Evolutionary conservation across 2,113 vertebrate species (phyloP).

Genomic region (Glareola pratincola): DNA sequence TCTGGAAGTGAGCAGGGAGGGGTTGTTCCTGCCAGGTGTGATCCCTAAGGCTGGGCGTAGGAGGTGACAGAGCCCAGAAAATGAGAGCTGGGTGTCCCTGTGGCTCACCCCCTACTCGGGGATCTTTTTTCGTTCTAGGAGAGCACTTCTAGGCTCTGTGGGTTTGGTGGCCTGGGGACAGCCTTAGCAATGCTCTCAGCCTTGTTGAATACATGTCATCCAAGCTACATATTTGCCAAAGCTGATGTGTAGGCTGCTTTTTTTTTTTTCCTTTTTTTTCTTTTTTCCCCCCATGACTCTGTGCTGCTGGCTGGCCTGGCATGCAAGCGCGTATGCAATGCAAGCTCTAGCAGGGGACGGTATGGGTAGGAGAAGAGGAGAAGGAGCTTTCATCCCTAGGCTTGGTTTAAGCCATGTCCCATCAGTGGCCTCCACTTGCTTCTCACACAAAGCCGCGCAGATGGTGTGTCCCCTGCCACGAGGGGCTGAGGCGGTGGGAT

Average conservation of each 20-base stretch:
- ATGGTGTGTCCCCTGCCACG: accelerated
- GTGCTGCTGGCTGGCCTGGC: background rate
- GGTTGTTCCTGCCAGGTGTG: background rate
- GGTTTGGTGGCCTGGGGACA: background rate
- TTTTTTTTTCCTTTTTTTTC: background rate
- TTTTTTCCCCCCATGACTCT: background rate
- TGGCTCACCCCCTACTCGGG: background rate
- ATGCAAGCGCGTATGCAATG: background rate
- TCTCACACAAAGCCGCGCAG: background rate
- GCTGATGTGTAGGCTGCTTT: background rate
- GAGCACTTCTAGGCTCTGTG: accelerated
- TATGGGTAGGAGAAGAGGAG: background rate
- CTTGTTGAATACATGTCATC: accelerated
- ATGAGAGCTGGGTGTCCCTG: background rate
- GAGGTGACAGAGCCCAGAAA: background rate
- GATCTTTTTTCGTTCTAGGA: background rate
- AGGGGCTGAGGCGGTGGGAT: background rate
- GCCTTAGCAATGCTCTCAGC: background rate
- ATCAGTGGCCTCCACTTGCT: background rate
- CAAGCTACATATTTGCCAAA: background rate
- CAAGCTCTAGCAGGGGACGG: background rate
- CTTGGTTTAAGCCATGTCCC: background rate
- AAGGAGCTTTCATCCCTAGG: background rate
- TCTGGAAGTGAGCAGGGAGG: background rate
- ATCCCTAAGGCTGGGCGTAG: background rate